Conservation (phyloP, 2,797 vertebrate species). For the Poecilia velifera region DNA sequence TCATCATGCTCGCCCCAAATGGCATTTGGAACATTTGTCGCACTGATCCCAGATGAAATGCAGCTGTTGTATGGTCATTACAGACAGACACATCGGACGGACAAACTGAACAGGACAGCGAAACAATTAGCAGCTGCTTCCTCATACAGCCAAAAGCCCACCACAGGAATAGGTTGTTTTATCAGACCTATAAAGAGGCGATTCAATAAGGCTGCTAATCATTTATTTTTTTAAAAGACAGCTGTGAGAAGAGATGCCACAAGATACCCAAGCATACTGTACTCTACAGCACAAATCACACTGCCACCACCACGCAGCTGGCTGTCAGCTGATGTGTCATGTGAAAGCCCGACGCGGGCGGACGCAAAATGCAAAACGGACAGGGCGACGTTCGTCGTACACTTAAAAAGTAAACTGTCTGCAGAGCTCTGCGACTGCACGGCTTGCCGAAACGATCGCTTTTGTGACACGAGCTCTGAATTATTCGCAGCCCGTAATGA, state of each 20-base stretch:
- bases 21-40: constrained; percentile 57
- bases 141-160: constrained; percentile 31
- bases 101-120: constrained; percentile 68
- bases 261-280: constrained; percentile 44
- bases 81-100: constrained; percentile 63
- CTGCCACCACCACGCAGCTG: constrained; percentile 56
- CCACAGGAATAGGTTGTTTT: constrained; percentile 16
- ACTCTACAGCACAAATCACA: constrained; percentile 64
- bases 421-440: constrained; percentile 12
- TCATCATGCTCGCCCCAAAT: constrained; percentile 49
- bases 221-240: constrained; percentile 47
- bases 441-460: constrained; percentile 10
- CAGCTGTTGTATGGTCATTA: constrained; percentile 64
- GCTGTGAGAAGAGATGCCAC: constrained; percentile 53
- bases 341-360: constrained; percentile 11
- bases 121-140: constrained; percentile 91
- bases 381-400: neutral
- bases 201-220: constrained; percentile 71
- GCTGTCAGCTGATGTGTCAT: constrained; percentile 33
- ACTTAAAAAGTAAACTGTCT: neutral
- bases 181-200: constrained; percentile 17
- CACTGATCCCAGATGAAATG: constrained; percentile 67
- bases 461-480: constrained; percentile 25
- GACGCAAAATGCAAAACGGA: neutral
- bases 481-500: constrained; percentile 25